These are phyloP conservation scores for Ranitomeya variabilis DNA, from an alignment of 2,113 vertebrate genomes.

Conservation along the genomic window DNA sequence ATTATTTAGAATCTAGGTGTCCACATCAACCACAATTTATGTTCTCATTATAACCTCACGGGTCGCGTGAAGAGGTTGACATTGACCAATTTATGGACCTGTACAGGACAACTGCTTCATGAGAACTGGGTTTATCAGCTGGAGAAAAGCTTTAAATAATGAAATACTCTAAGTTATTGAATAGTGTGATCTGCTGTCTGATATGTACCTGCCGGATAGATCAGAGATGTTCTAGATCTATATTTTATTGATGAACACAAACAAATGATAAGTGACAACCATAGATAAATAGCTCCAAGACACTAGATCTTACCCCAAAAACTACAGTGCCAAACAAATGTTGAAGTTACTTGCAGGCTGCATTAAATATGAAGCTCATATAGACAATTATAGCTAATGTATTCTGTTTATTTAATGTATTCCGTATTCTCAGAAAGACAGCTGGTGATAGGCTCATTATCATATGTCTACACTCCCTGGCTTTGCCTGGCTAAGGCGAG, in stretches of 20 bases:
- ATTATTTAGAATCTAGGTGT: background rate
- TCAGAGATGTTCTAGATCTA: background rate
- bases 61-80: background rate
- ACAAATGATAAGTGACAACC: background rate
- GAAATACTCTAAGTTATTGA: background rate
- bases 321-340: background rate
- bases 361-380: background rate
- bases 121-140: background rate
- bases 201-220: background rate
- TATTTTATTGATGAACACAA: background rate
- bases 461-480: constrained; percentile 18
- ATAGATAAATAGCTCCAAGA: background rate
- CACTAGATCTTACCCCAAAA: background rate
- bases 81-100: background rate
- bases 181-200: background rate
- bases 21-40: background rate
- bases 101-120: background rate
- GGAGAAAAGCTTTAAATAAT: background rate
- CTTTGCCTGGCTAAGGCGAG: background rate
- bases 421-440: constrained; percentile 16
- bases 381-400: background rate
- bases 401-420: constrained; percentile 17
- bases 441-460: constrained; percentile 16
- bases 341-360: background rate
- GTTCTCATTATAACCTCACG: background rate